These are phyloP conservation scores for Conistra vaccinii DNA, from an alignment of 2,888 invertebrate species.

Conservation along the genomic window DNA sequence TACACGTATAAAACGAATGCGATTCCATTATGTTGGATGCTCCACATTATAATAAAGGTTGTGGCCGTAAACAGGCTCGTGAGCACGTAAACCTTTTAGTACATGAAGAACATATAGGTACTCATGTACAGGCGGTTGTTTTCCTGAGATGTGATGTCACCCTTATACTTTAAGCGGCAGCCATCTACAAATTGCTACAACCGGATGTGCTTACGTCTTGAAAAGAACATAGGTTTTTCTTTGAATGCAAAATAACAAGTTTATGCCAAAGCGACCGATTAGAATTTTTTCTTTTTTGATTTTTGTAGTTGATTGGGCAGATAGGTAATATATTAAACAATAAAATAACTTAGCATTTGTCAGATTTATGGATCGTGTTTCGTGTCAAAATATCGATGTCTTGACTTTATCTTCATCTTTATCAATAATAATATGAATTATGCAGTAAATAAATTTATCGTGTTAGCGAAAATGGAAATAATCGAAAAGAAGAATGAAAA, in stretches of 20 bases:
- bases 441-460: neutral
- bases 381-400: conserved; percentile 18
- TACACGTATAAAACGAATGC: conserved; percentile 43
- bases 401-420: conserved; percentile 2
- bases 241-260: conserved; percentile 23
- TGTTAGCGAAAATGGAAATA: neutral
- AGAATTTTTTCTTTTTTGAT: neutral
- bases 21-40: conserved; percentile 53
- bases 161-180: neutral
- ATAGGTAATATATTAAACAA: conserved; percentile 12
- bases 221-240: neutral
- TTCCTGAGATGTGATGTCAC: conserved; percentile 46
- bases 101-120: conserved; percentile 1
- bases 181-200: conserved; percentile 20
- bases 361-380: conserved; percentile 27
- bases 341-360: conserved; percentile 25
- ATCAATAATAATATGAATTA: neutral
- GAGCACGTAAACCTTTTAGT: conserved; percentile 53
- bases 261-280: neutral
- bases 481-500: neutral
- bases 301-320: conserved; percentile 11
- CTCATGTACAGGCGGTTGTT: conserved; percentile 8
- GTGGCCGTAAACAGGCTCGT: conserved; percentile 40
- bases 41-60: conserved; percentile 60
- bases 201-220: conserved; percentile 25